phyloP scores from a whole-genome alignment of 2,888 invertebrate species.

The Eupsilia transversa region DNA sequence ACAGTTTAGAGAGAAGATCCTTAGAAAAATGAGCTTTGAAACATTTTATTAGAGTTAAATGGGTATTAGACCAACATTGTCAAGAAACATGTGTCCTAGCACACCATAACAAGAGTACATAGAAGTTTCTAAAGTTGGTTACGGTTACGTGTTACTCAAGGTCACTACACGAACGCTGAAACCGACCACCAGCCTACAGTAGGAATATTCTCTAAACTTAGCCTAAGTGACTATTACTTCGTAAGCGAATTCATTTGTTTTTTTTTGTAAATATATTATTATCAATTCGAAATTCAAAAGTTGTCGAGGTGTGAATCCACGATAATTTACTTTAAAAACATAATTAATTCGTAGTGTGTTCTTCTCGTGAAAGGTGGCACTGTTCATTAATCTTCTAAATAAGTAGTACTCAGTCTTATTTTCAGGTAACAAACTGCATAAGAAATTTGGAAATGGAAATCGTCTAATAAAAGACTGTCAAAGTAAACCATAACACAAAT shows the following conservation, averaged over 20 bases:
- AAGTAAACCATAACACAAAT: background rate
- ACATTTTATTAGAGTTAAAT: background rate
- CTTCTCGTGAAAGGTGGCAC: too few species aligned
- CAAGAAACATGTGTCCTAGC: background rate
- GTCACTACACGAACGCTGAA: background rate
- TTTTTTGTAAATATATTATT: too few species aligned
- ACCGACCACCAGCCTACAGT: constrained; percentile 34
- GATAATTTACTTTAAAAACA: background rate
- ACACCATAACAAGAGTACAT: constrained; percentile 4
- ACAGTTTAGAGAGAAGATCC: background rate
- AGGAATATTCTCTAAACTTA: background rate
- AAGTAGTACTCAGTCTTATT: too few species aligned
- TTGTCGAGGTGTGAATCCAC: background rate
- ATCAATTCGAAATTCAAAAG: background rate
- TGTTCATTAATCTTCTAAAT: too few species aligned
- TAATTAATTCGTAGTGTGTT: background rate
- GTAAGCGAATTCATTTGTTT: too few species aligned
- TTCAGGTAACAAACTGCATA: too few species aligned
- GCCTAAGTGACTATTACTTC: too few species aligned
- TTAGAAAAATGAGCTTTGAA: background rate
- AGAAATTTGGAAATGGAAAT: background rate
- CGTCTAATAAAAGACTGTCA: background rate
- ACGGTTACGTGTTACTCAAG: constrained; percentile 4
- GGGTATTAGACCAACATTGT: background rate
- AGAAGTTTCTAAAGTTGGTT: constrained; percentile 21